These are phyloP conservation scores for Mus pahari DNA, from an alignment of 2,113 vertebrate species.

Conservation along the genomic window DNA sequence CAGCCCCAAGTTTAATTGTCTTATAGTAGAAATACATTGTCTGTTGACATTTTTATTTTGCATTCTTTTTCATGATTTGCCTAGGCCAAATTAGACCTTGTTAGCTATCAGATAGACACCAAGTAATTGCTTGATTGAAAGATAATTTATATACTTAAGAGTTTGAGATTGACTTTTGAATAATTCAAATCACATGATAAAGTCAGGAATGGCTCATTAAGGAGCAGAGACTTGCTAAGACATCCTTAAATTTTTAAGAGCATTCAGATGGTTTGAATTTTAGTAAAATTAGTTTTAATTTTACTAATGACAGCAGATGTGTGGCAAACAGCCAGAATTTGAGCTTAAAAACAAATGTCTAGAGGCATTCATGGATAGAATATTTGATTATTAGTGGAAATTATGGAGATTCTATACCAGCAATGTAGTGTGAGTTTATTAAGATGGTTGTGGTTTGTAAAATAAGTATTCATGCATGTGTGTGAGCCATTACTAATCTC, in stretches of 20 bases:
- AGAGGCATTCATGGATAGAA: constrained; percentile 53
- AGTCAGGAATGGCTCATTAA: constrained; percentile 71
- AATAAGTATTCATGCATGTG: constrained; percentile 24
- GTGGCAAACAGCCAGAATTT: constrained; percentile 66
- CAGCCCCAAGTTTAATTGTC: constrained; percentile 37
- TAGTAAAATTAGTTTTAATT: constrained; percentile 78
- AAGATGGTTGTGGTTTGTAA: constrained; percentile 41
- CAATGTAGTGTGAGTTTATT: constrained; percentile 43
- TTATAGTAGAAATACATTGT: constrained; percentile 15
- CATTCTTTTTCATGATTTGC: constrained; percentile 54
- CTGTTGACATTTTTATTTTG: constrained; percentile 63
- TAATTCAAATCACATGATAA: constrained; percentile 73
- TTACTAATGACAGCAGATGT: constrained; percentile 75
- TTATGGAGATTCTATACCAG: constrained; percentile 68
- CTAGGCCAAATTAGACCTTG: constrained; percentile 53
- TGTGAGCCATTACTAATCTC: constrained; percentile 55
- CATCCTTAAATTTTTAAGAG: constrained; percentile 65
- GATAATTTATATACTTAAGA: constrained; percentile 64
- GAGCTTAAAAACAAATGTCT: constrained; percentile 64
- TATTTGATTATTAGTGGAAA: constrained; percentile 50
- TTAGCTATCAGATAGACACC: constrained; percentile 64
- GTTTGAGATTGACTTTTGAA: constrained; percentile 73
- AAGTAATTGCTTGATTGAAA: constrained; percentile 76
- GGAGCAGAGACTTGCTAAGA: constrained; percentile 70
- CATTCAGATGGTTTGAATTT: constrained; percentile 77